Evolutionary conservation across 2,888 invertebrate species (phyloP), one percentile per base, ranked within the genome.

Genomic region (Macrophya alboannulata): DNA sequence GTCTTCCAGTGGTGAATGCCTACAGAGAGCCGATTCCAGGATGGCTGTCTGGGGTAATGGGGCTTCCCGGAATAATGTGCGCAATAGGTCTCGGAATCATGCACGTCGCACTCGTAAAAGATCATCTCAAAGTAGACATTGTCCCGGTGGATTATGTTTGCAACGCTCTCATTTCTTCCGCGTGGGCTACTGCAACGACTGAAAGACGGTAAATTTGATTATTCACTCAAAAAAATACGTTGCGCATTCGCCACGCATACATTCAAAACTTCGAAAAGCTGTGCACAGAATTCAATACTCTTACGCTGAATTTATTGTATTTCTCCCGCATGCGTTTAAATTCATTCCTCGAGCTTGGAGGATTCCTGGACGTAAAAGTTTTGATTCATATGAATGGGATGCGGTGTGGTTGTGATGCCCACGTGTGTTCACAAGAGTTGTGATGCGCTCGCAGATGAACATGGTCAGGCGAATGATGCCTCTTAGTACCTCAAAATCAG

Each of bases 1-100:
- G 59, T 86, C 43, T 87, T 87, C 21, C 86, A 93, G 93, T 93
- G 10, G 88, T 91, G 2, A 91, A 94, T 1, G 92, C 94, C 0
- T 92, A 91, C 87, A 91, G 90, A 86, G 94, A 94, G 86, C 97
- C 97, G 0, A 92, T 97, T 0, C 97, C 97, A 0, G 98, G 97
- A n/a, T 97, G 98, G 98, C 97, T 97, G 0, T 98, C 98, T 92
- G 98, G 98, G 98, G 90, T 82, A 98, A 98, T 90, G 98, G 98
- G 40, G 59, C 97, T 98, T 0, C 96, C 96, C 1, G 94, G 94
- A 21, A 88, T 90, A 37, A 77, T 94, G 85, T 85, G 88, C 10
- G 90, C 84, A 15, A 82, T 77, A 17, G 89, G 94, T 5, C 94
- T 93, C 86, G 94, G 94, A 15, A 89, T 94, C 45, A 87, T 94